Conservation (phyloP, 2,888 invertebrate genomes). For the Orthonevra nobilis region DNA sequence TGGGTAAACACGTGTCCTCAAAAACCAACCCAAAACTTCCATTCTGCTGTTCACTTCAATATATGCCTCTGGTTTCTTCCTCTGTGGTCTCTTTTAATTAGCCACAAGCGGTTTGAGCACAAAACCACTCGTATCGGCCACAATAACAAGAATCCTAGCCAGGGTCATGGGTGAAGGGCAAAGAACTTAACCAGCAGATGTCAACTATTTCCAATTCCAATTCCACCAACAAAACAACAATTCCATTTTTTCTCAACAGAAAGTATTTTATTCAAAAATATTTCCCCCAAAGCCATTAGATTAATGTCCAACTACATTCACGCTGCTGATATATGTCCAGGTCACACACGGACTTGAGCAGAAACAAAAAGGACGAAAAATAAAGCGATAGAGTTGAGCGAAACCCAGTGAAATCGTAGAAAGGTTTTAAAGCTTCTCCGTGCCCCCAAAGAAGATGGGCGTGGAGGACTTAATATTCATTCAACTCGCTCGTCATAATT, state of each 20-base stretch:
- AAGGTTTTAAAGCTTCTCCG: conserved; percentile 45
- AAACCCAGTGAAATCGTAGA: conserved; percentile 24
- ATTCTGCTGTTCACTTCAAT: conserved; percentile 15
- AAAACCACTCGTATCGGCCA: conserved; percentile 19
- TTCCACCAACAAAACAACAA: no score
- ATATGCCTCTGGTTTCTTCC: conserved; percentile 21
- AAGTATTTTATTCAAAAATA: conserved; percentile 61
- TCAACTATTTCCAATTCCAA: conserved; percentile 46
- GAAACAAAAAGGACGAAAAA: conserved; percentile 18
- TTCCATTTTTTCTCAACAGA: conserved; percentile 24
- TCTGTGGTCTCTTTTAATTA: conserved; percentile 53
- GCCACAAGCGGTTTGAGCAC: conserved; percentile 50
- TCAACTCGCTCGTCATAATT: conserved; percentile 72
- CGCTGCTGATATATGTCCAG: conserved; percentile 53
- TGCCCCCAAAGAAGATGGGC: conserved; percentile 55
- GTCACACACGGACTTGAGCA: conserved; percentile 47
- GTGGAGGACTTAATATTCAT: conserved; percentile 66
- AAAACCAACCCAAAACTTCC: conserved; percentile 30
- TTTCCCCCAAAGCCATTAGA: conserved; percentile 66
- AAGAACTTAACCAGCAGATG: conserved; percentile 38
- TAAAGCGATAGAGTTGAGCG: conserved; percentile 10
- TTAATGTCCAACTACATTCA: conserved; percentile 57
- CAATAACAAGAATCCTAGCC: conserved; percentile 30
- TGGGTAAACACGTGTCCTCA: conserved; percentile 50
- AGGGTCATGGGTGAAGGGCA: conserved; percentile 61